These are phyloP conservation scores for Mormyrus lacerda DNA, from an alignment of 2,113 vertebrate species.

Conservation along the genomic window DNA sequence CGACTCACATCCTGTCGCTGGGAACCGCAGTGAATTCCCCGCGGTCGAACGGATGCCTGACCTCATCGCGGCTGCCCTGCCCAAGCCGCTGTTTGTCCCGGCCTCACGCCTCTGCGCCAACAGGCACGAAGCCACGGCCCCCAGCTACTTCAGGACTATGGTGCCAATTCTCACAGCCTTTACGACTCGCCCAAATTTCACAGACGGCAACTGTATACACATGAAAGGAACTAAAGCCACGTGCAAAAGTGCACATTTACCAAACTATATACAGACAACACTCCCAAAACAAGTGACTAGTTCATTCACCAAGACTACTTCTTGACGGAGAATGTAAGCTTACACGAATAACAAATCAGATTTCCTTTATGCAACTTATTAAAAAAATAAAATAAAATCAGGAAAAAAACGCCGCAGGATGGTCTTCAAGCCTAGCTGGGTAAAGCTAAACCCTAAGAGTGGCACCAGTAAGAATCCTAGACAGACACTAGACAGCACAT, in stretches of 20 bases:
- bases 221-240: neutral
- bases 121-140: neutral
- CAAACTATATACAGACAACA: neutral
- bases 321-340: neutral
- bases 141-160: neutral
- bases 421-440: conserved; percentile 11
- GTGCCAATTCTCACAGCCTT: neutral
- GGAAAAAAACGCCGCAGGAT: neutral
- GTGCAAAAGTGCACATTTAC: neutral
- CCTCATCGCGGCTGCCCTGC: conserved; percentile 20
- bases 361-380: neutral
- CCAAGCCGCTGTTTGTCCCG: conserved; percentile 17
- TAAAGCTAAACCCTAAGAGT: conserved; percentile 35
- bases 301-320: conserved; percentile 16
- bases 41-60: neutral
- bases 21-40: neutral
- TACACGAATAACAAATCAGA: neutral
- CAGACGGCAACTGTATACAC: neutral
- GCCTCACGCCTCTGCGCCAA: neutral
- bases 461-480: conserved; percentile 41
- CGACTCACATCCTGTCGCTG: neutral
- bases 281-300: neutral
- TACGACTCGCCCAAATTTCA: neutral
- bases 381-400: neutral
- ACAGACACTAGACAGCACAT: conserved; percentile 52